Base-by-base conservation (phyloP, 2,888 invertebrate genomes). In the Apoderus coryli region DNA sequence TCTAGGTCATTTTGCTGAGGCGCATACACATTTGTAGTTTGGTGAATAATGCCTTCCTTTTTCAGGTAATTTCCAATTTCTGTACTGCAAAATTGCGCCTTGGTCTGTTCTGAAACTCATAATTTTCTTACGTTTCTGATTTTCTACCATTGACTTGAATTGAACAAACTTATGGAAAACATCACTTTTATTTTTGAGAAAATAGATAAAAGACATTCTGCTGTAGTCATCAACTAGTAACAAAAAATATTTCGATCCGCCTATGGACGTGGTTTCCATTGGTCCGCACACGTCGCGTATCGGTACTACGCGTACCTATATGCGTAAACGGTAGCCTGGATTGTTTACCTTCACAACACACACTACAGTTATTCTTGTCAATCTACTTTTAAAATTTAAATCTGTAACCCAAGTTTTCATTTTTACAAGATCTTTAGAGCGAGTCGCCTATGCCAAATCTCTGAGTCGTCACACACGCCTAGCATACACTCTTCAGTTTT, bases 311-410 rank as follows among this genome's bases (percentile, higher is more conserved):
- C n/a, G 16, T 25, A 10, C 32, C 32, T 22, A 14, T 16, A 13
- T 25, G 13, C 10, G 25, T 16, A 31, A 50, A 51, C 4, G 47
- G 48, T 10, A 47, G 36, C 14, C 47, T 39, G 4, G 33, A 10
- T 22, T 48, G 44, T 25, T 49, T 50, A 0, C 43, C 48, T 29
- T 50, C 44, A 41, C 34, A 42, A 26, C 46, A 44, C 14, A 36
- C 27, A 16, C 16, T 16, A 34, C 26, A 36, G n/a, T 16, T 32
- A 11, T 15, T 16, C 29, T 22, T 25, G 3, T n/a, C n/a, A n/a
- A n/a, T n/a, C n/a, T n/a, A n/a, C n/a, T n/a, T 19, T n/a, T 4
- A 6, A 9, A n/a, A 10, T 10, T 9, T 12, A 29, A 10, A 19
- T 22, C 11, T 14, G 5, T 15, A 22, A 12, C 10, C 16, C 4